Evolutionary conservation across 2,888 invertebrate genomes (phyloP).

Genomic region (Drosophila maculinotata): DNA sequence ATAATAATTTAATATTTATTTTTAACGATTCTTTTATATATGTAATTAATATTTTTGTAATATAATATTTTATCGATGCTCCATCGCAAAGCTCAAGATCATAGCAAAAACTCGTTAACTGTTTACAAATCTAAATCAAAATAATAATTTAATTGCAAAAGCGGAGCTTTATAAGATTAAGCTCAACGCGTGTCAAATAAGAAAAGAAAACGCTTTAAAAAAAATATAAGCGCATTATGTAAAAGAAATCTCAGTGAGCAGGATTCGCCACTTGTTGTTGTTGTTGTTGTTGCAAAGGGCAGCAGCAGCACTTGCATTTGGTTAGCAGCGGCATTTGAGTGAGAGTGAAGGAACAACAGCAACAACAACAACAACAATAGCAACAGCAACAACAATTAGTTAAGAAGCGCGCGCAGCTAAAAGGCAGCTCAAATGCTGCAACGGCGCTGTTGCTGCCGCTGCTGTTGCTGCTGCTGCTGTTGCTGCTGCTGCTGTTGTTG

Average conservation of each 20-base stretch:
- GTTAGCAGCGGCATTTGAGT: conserved; percentile 75
- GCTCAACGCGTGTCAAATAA: no score
- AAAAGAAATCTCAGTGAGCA: conserved; percentile 30
- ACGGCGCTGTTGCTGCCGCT: conserved; percentile 10
- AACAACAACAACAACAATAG: conserved; percentile 36
- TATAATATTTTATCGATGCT: no score
- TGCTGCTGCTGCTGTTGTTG: conserved; percentile 18
- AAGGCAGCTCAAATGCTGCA: conserved; percentile 17
- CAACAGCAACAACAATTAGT: conserved; percentile 36
- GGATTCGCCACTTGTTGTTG: conserved; percentile 25
- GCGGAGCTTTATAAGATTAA: background rate
- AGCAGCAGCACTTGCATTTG: conserved; percentile 70
- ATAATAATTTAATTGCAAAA: no score
- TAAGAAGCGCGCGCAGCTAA: conserved; percentile 51
- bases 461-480: conserved; percentile 1
- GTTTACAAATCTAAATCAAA: no score
- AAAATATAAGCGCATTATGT: conserved; percentile 1
- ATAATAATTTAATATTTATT: no score
- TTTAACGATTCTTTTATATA: no score
- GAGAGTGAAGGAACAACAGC: conserved; percentile 72
- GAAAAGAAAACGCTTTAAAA: background rate
- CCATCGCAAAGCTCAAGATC: no score
- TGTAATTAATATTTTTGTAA: no score
- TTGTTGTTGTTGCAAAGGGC: conserved; percentile 40
- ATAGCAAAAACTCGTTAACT: no score